Conservation (phyloP, 2,797 vertebrate genomes). For the Mormyrops attenuatus region DNA sequence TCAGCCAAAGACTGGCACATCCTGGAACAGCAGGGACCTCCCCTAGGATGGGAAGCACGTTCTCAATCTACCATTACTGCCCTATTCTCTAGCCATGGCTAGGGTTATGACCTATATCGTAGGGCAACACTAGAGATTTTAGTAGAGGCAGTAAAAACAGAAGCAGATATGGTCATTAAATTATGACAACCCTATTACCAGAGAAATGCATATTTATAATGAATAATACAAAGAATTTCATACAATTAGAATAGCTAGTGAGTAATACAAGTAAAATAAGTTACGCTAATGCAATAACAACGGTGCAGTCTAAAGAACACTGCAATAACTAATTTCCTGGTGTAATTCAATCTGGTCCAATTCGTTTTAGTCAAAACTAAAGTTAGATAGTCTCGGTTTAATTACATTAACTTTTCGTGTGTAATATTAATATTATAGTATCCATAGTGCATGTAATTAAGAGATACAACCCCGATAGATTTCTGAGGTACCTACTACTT, state of each 20-base stretch:
- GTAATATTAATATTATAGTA: background rate
- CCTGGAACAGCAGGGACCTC: background rate
- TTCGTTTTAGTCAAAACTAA: background rate
- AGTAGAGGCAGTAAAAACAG: background rate
- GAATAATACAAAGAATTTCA: background rate
- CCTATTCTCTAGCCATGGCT: background rate
- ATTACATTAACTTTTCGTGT: background rate
- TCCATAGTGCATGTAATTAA: background rate
- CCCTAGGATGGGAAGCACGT: background rate
- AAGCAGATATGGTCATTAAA: background rate
- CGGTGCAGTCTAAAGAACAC: background rate
- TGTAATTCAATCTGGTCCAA: background rate
- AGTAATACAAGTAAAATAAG: background rate
- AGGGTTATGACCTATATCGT: background rate
- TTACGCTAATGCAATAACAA: background rate
- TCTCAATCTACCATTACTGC: background rate
- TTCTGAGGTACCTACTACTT: background rate
- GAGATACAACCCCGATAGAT: background rate
- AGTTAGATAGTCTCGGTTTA: background rate
- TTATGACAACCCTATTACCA: background rate
- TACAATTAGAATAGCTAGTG: background rate
- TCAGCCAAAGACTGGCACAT: constrained; percentile 55
- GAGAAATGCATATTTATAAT: background rate
- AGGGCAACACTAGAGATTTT: background rate
- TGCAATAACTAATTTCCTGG: background rate